Evolutionary conservation across 2,113 vertebrate species (phyloP).

Genomic region (Peromyscus polionotus): DNA sequence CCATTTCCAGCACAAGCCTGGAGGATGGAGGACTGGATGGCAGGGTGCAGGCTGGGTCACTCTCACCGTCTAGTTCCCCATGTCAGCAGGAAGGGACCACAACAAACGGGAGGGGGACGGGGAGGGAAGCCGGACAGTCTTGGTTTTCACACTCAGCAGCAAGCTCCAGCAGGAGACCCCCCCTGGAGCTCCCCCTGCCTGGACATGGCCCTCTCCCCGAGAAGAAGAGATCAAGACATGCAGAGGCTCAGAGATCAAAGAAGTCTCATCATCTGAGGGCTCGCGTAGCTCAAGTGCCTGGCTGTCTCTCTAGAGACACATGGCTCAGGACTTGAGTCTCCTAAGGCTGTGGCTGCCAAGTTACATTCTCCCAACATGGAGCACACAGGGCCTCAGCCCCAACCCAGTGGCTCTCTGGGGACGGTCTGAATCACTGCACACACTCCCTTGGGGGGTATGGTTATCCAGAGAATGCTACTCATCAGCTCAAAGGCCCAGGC

Average conservation of each 20-base stretch:
- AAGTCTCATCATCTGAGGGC: background rate
- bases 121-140: rapidly evolving
- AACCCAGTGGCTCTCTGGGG: background rate
- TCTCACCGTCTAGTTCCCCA: background rate
- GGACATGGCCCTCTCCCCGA: background rate
- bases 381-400: too few relatives aligned
- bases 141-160: background rate
- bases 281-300: background rate
- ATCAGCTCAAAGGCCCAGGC: background rate
- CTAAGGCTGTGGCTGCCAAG: background rate
- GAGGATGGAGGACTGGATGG: background rate
- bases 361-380: background rate
- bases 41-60: background rate
- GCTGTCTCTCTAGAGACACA: background rate
- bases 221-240: background rate
- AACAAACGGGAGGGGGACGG: too few relatives aligned
- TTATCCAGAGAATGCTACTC: background rate
- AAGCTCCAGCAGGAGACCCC: background rate
- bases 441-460: background rate
- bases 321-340: background rate
- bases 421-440: background rate
- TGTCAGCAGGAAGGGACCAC: background rate
- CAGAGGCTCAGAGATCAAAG: rapidly evolving
- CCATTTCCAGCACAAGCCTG: background rate
- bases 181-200: background rate